Conservation (phyloP, 1,140 invertebrate species). For the Sesamia nonagrioides region DNA sequence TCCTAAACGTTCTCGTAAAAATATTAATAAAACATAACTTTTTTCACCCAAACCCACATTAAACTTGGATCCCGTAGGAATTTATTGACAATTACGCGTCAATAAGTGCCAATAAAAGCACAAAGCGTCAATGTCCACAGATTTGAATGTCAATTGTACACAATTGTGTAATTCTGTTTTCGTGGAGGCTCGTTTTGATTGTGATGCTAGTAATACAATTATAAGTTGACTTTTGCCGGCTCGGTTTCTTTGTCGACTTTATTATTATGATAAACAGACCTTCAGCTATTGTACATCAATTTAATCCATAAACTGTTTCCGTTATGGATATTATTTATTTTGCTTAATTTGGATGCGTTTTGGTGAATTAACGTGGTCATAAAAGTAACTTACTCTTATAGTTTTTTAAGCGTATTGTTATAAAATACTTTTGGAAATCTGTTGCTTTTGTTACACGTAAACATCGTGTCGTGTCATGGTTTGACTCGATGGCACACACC, state of each 20-base stretch:
- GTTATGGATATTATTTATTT: slow-evolving; percentile 58
- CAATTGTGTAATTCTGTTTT: slow-evolving; percentile 85
- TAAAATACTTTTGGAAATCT: slow-evolving; percentile 11
- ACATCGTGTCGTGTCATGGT: neutral
- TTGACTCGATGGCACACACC: neutral
- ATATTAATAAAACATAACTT: slow-evolving; percentile 88
- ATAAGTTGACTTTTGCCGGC: slow-evolving; percentile 80
- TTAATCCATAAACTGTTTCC: slow-evolving; percentile 71
- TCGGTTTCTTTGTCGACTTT: slow-evolving; percentile 74
- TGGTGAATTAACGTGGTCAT: slow-evolving; percentile 50
- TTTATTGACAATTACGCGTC: slow-evolving; percentile 87
- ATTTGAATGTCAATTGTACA: slow-evolving; percentile 87
- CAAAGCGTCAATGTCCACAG: slow-evolving; percentile 85
- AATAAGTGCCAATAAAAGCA: slow-evolving; percentile 86
- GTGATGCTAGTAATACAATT: slow-evolving; percentile 81
- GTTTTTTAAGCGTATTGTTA: slow-evolving; percentile 27
- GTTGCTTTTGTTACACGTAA: neutral
- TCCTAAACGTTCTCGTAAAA: slow-evolving; percentile 87
- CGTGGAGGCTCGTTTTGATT: slow-evolving; percentile 84
- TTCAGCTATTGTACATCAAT: slow-evolving; percentile 76
- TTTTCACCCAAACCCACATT: slow-evolving; percentile 87
- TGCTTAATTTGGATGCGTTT: slow-evolving; percentile 45
- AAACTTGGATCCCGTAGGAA: slow-evolving; percentile 84
- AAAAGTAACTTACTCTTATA: slow-evolving; percentile 45
- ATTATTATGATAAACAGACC: slow-evolving; percentile 82